These are phyloP conservation scores for Leucophenga montana DNA, from an alignment of 2,888 invertebrate species.

Conservation along the genomic window DNA sequence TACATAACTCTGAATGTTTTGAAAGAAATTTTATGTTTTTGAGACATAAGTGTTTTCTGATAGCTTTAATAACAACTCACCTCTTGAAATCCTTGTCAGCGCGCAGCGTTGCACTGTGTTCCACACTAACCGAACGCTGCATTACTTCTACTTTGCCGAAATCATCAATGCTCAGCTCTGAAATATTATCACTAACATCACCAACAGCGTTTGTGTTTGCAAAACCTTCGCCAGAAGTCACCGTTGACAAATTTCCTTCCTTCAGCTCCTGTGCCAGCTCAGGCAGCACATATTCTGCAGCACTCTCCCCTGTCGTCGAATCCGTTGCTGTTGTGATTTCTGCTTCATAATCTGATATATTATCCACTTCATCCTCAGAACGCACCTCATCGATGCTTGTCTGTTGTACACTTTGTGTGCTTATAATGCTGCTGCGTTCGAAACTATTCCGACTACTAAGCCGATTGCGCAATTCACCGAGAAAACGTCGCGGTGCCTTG, in stretches of 20 bases:
- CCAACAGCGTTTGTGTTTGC: slow-evolving; percentile 17
- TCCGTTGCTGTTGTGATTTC: slow-evolving; percentile 24
- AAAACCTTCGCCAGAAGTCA: no score
- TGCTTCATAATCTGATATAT: slow-evolving; percentile 58
- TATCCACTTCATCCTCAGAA: slow-evolving; percentile 71
- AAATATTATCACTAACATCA: slow-evolving; percentile 11
- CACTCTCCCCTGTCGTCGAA: no score
- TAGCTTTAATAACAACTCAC: no score
- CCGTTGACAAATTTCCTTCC: slow-evolving; percentile 50
- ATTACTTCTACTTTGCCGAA: slow-evolving; percentile 40
- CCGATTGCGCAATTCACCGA: slow-evolving; percentile 15
- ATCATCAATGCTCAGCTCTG: slow-evolving; percentile 30
- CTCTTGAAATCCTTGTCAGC: slow-evolving; percentile 62
- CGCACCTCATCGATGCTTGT: slow-evolving; percentile 67
- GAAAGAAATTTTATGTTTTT: no score
- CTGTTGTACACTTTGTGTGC: slow-evolving; percentile 25
- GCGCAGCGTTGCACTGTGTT: slow-evolving; percentile 38
- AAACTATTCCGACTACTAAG: slow-evolving; percentile 20
- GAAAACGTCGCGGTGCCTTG: not conserved
- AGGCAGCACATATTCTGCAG: slow-evolving; percentile 26
- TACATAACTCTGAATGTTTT: no score
- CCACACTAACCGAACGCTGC: slow-evolving; percentile 50
- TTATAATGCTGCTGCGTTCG: slow-evolving; percentile 24
- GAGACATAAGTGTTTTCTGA: no score
- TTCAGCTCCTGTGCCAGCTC: slow-evolving; percentile 53